Evolutionary conservation across 2,113 vertebrate genomes (phyloP).

Genomic region (Colius striatus): DNA sequence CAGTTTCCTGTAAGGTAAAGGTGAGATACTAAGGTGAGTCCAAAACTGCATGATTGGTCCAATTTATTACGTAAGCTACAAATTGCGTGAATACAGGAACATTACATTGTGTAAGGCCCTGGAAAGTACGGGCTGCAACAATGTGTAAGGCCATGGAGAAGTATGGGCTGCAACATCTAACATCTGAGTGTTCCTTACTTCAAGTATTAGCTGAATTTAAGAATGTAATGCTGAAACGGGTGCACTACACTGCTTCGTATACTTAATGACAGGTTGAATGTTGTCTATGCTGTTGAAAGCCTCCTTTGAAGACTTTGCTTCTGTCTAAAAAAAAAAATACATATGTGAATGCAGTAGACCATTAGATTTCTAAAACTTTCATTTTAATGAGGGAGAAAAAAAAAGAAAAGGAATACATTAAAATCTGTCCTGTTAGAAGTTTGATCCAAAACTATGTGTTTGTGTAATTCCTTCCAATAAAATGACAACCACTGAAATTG

Average conservation of each 20-base stretch:
- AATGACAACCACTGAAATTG: background rate
- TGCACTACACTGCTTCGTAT: background rate
- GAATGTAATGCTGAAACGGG: background rate
- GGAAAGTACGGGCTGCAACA: background rate
- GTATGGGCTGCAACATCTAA: background rate
- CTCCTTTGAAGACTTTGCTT: background rate
- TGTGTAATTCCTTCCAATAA: background rate
- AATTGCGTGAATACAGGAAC: background rate
- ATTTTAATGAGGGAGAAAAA: background rate
- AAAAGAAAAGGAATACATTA: background rate
- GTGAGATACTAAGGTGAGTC: background rate
- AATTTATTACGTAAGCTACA: background rate
- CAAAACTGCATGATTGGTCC: background rate
- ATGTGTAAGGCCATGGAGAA: background rate
- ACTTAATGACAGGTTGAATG: background rate
- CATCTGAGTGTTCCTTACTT: background rate
- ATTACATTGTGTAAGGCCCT: background rate
- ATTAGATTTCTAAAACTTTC: background rate
- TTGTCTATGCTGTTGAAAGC: background rate
- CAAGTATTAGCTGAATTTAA: background rate
- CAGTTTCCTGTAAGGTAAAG: background rate
- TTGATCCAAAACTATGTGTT: background rate
- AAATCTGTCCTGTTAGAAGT: background rate
- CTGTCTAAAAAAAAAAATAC: background rate
- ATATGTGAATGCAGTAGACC: background rate